These are phyloP conservation scores for Osmoderma eremita DNA, from an alignment of 2,888 invertebrate species.

Conservation along the genomic window DNA sequence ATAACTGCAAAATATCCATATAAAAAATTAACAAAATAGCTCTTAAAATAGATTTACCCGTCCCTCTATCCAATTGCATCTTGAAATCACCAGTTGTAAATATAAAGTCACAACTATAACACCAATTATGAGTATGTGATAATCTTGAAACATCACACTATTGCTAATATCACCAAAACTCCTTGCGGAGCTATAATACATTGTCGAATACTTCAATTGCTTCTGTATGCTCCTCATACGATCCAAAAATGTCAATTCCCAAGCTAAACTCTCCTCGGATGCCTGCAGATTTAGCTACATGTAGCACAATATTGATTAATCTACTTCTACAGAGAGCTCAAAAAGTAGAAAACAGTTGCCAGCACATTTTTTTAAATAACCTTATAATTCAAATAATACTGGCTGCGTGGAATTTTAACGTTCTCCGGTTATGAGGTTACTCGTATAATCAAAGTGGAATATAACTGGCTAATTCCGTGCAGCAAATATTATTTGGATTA, in stretches of 20 bases:
- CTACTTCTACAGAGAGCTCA: no score
- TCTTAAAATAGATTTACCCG: conserved; percentile 63
- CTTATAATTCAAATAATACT: no score
- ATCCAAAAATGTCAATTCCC: conserved; percentile 71
- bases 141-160: conserved; percentile 76
- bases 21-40: conserved; percentile 49
- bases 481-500: no score
- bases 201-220: conserved; percentile 60
- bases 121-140: conserved; percentile 75
- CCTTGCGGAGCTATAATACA: conserved; percentile 71
- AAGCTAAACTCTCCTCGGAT: conserved; percentile 67
- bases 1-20: conserved; percentile 63
- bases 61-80: conserved; percentile 78
- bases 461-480: no score
- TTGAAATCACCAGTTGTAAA: conserved; percentile 77
- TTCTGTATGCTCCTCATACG: conserved; percentile 61
- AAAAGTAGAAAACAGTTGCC: no score
- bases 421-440: no score
- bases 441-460: neutral
- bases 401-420: no score
- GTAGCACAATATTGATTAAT: no score
- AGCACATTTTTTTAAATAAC: no score
- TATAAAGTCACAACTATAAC: conserved; percentile 79
- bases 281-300: conserved; percentile 57
- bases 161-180: conserved; percentile 83